Conservation (phyloP, 2,888 invertebrate genomes). For the Doris montereyensis region DNA sequence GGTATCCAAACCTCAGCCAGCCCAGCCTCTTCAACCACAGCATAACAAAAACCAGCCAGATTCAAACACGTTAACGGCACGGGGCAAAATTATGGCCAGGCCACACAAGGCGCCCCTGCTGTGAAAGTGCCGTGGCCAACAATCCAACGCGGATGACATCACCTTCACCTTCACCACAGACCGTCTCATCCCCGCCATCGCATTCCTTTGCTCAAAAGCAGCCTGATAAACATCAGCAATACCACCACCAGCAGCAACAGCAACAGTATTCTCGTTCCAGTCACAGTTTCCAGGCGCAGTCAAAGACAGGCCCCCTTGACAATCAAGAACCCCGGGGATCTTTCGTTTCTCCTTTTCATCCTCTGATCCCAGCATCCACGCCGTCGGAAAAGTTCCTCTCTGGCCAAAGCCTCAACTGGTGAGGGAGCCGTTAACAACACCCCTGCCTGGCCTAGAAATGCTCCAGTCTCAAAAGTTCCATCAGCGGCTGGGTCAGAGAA, state of each 20-base stretch:
- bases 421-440: neutral
- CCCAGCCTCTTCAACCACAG: too few relatives aligned
- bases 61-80: too few relatives aligned
- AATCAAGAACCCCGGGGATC: neutral
- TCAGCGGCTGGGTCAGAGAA: slow-evolving; percentile 16
- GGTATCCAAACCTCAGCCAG: too few relatives aligned
- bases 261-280: neutral
- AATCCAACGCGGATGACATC: too few relatives aligned
- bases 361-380: neutral
- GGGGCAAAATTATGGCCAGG: too few relatives aligned
- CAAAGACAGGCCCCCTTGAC: too few relatives aligned
- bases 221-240: neutral
- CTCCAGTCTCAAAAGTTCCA: neutral
- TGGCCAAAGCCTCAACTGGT: neutral
- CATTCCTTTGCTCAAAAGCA: neutral
- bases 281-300: neutral
- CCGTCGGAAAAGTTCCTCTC: neutral
- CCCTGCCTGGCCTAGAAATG: neutral
- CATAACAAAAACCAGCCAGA: too few relatives aligned
- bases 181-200: neutral
- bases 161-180: neutral
- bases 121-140: too few relatives aligned
- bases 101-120: too few relatives aligned
- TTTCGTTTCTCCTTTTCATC: neutral
- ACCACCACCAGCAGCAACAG: neutral